phyloP scores from a whole-genome alignment of 2,797 vertebrate genomes.

The Aplochiton taeniatus region DNA sequence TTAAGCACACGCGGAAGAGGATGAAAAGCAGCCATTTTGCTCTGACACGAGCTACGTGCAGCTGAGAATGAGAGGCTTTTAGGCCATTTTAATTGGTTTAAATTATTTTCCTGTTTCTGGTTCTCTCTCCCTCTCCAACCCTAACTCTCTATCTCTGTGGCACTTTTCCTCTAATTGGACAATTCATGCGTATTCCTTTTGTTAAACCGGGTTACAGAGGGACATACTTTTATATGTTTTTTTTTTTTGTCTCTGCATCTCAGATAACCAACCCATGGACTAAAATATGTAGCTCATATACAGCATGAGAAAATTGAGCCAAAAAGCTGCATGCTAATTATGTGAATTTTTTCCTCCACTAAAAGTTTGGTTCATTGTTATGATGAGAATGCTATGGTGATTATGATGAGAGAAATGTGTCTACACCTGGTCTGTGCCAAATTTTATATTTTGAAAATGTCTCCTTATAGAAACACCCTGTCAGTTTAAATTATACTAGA shows the following conservation, averaged over 20 bases:
- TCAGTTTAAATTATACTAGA: too few species aligned
- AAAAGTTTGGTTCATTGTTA: too few species aligned
- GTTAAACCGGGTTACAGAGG: constrained; percentile 33
- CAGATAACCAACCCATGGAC: constrained; percentile 16
- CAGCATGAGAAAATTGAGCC: too few species aligned
- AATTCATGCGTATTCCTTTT: constrained; percentile 56
- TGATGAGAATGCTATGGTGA: too few species aligned
- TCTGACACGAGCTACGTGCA: constrained; percentile 22
- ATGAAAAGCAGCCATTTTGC: constrained; percentile 56
- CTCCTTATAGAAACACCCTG: too few species aligned
- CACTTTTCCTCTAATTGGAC: constrained; percentile 65
- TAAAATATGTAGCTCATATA: too few species aligned
- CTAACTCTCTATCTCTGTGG: constrained; percentile 29
- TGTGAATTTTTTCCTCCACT: too few species aligned
- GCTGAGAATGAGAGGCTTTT: constrained; percentile 35
- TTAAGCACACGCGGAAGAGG: constrained; percentile 33
- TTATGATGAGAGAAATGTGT: too few species aligned
- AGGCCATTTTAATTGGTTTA: constrained; percentile 68
- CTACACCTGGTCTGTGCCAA: too few species aligned
- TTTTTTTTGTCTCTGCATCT: constrained; percentile 24
- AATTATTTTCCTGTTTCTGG: constrained; percentile 60
- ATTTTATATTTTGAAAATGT: too few species aligned
- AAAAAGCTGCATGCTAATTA: too few species aligned
- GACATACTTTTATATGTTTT: not conserved
- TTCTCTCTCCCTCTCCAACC: constrained; percentile 7